Conservation (phyloP, 2,888 invertebrate genomes). For the Troides aeacus region DNA sequence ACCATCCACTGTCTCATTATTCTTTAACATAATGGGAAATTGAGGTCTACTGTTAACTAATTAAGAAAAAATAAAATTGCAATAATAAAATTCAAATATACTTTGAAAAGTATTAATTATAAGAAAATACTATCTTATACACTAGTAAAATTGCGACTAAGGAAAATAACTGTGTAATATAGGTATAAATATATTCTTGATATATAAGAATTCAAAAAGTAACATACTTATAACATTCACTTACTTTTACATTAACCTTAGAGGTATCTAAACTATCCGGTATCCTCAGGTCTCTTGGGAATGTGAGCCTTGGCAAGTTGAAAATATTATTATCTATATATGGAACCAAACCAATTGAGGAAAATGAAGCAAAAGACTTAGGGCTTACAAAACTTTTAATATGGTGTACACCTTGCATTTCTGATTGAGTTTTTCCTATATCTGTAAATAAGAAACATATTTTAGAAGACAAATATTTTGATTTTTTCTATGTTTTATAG, state of each 20-base stretch:
- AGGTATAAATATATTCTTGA: not conserved
- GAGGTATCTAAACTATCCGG: conserved; percentile 43
- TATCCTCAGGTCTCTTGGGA: conserved; percentile 67
- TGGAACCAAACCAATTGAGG: conserved; percentile 55
- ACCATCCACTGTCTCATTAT: no score
- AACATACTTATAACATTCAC: not conserved
- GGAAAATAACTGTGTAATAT: no score
- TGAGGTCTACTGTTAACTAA: no score
- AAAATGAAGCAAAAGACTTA: conserved; percentile 60
- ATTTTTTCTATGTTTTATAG: no score
- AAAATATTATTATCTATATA: conserved; percentile 50
- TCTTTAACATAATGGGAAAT: no score
- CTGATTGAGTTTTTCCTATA: conserved; percentile 43
- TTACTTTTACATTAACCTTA: conserved; percentile 36
- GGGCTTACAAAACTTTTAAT: conserved; percentile 59
- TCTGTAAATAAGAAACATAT: conserved; percentile 41
- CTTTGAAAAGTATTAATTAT: no score
- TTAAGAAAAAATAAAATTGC: no score
- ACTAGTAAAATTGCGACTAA: no score
- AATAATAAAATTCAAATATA: no score
- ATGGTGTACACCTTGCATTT: conserved; percentile 41
- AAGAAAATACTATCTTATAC: no score
- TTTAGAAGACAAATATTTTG: not conserved
- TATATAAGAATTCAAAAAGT: not conserved
- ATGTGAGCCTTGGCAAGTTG: conserved; percentile 59